These are phyloP conservation scores for Brachyopa scutellaris DNA, from an alignment of 2,888 invertebrate species.

Conservation along the genomic window DNA sequence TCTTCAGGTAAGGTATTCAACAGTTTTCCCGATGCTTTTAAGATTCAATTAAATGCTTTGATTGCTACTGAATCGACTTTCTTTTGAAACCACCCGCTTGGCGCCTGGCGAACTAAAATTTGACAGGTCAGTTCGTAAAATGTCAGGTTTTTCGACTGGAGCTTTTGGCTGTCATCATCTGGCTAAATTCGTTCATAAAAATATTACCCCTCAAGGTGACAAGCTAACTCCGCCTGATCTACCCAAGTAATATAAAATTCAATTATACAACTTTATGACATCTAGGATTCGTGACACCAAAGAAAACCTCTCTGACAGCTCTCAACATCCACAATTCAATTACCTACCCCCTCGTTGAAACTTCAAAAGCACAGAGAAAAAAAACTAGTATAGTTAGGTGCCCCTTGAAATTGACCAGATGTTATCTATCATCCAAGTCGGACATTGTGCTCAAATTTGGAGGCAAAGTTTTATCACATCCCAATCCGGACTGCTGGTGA, in stretches of 20 bases:
- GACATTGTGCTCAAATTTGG: constrained; percentile 23
- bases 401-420: constrained; percentile 28
- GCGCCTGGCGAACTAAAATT: too few relatives aligned
- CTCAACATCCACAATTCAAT: not conserved
- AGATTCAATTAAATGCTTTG: too few relatives aligned
- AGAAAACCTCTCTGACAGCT: constrained; percentile 1
- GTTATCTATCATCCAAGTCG: constrained; percentile 6
- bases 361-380: not conserved
- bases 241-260: constrained; percentile 9
- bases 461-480: constrained; percentile 29
- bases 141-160: too few relatives aligned
- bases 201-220: too few relatives aligned
- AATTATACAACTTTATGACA: constrained; percentile 43
- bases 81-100: too few relatives aligned
- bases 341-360: not conserved
- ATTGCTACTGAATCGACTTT: too few relatives aligned
- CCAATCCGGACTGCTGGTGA: constrained; percentile 25
- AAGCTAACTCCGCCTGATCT: constrained; percentile 13
- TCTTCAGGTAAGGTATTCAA: too few relatives aligned
- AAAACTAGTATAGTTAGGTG: constrained; percentile 11
- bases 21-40: too few relatives aligned
- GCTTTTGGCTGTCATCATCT: too few relatives aligned
- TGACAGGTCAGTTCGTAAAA: too few relatives aligned
- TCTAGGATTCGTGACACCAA: constrained; percentile 11
- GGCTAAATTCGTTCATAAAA: too few relatives aligned